These are phyloP conservation scores for Eretmocerus hayati DNA, from an alignment of 2,888 invertebrate species.

Conservation along the genomic window DNA sequence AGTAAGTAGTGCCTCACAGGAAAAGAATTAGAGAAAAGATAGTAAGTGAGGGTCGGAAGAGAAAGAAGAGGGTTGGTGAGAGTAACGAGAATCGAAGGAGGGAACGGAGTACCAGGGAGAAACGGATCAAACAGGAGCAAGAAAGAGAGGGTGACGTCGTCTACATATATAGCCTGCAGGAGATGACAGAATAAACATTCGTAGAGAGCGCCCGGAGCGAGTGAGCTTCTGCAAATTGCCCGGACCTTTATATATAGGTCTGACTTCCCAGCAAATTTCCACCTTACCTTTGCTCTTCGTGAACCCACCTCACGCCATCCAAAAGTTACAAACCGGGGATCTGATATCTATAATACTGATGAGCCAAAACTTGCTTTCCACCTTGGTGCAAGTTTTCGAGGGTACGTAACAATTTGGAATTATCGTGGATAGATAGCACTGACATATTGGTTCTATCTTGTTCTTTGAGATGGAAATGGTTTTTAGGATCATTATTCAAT, in stretches of 20 bases:
- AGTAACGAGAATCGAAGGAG: slow-evolving; percentile 7
- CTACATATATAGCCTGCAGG: slow-evolving; percentile 13
- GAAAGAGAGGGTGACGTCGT: neutral
- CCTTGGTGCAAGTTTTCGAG: too few relatives aligned
- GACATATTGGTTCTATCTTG: too few relatives aligned
- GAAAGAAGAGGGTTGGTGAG: slow-evolving; percentile 2
- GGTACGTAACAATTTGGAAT: too few relatives aligned
- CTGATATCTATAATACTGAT: too few relatives aligned
- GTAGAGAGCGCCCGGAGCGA: neutral
- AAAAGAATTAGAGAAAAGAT: too few relatives aligned
- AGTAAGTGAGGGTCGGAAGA: slow-evolving; percentile 7
- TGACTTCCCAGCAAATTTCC: neutral
- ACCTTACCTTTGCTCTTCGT: neutral
- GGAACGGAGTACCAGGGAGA: neutral
- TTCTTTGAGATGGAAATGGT: too few relatives aligned
- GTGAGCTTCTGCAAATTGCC: slow-evolving; percentile 16
- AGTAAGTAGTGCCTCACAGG: too few relatives aligned
- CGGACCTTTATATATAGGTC: too few relatives aligned
- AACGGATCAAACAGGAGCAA: neutral
- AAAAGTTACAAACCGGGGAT: too few relatives aligned
- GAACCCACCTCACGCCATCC: neutral
- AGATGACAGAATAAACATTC: slow-evolving; percentile 19
- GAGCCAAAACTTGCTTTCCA: too few relatives aligned
- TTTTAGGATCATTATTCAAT: too few relatives aligned
- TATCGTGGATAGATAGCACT: too few relatives aligned